Conservation (phyloP, 2,113 vertebrate genomes). For the Heptranchias perlo region DNA sequence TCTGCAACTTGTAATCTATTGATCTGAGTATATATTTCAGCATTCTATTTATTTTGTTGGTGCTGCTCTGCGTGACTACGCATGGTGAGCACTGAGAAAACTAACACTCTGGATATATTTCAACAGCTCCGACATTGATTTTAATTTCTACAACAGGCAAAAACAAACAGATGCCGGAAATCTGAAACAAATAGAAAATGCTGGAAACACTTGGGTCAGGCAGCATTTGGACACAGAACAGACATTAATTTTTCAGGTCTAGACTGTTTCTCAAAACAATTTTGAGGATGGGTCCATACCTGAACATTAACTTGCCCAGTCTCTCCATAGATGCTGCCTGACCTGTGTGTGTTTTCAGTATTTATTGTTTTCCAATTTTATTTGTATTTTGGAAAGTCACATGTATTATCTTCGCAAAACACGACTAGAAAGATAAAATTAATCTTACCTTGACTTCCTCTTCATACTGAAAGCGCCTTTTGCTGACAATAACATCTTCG, state of each 20-base stretch:
- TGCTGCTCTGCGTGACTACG: not conserved
- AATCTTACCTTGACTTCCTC: conserved; percentile 92
- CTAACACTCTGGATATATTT: not conserved
- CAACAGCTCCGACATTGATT: too few species aligned
- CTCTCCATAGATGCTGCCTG: not conserved
- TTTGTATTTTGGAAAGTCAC: not conserved
- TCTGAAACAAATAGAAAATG: not conserved
- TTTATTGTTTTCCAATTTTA: not conserved
- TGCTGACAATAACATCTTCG: conserved; percentile 95
- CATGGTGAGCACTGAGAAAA: not conserved
- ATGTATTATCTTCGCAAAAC: not conserved
- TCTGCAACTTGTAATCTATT: not conserved
- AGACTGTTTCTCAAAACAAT: not conserved
- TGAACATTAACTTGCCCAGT: not conserved
- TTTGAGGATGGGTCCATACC: not conserved
- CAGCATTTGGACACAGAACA: not conserved
- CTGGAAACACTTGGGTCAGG: not conserved
- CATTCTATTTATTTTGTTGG: not conserved
- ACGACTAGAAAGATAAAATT: not conserved
- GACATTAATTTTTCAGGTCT: not conserved
- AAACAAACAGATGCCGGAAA: not conserved
- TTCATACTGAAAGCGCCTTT: conserved; percentile 92
- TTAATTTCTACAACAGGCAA: too few species aligned
- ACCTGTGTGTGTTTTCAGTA: not conserved
- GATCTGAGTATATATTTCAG: not conserved